Base-by-base conservation (phyloP, 2,888 invertebrate genomes). In the Tetragnatha montana region DNA sequence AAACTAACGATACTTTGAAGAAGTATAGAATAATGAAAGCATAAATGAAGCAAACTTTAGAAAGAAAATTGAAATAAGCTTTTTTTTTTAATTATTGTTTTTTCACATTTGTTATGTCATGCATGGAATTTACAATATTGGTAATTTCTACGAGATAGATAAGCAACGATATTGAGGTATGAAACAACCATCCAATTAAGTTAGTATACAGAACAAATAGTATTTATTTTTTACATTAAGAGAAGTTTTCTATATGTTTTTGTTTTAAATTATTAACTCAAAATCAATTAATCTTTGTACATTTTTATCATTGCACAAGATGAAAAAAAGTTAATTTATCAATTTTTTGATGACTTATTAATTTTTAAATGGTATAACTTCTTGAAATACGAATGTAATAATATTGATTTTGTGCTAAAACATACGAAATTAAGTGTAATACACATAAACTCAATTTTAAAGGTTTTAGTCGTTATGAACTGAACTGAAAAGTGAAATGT, bases 101-200 rank as follows among this genome's bases (percentile, higher is more conserved):
- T 87, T 81, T 76, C 87, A 81, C 87, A 87, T 87, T 87, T 87
- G 87, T 87, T 87, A 87, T 81, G 87, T 87, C 87, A 87, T 87
- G 87, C 81, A 50, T 81, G 69, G 35, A 47, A 21, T 78, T 78
- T 78, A 17, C 49, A 71, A 69, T 71, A 82, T 71, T 82, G 12
- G 60, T 51, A 74, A 74, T 51, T 51, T 51, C 17, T 60, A 60
- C 60, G 60, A 60, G 6, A 60, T 60, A 35, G 1, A 60, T 10
- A 60, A 60, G 60, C 60, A 60, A 60, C 17, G 60, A 60, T 60
- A 60, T 60, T 3, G 17, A 60, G 35, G 4, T 35, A 17, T 60
- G 17, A 60, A 60, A 60, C 60, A 60, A 6, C 4, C 8, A 17
- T 60, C 60, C 60, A 60, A 60, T 60, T 17, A 60, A 60, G 4